Conservation (phyloP, 2,797 vertebrate species). For the Acipenser ruthenus region DNA sequence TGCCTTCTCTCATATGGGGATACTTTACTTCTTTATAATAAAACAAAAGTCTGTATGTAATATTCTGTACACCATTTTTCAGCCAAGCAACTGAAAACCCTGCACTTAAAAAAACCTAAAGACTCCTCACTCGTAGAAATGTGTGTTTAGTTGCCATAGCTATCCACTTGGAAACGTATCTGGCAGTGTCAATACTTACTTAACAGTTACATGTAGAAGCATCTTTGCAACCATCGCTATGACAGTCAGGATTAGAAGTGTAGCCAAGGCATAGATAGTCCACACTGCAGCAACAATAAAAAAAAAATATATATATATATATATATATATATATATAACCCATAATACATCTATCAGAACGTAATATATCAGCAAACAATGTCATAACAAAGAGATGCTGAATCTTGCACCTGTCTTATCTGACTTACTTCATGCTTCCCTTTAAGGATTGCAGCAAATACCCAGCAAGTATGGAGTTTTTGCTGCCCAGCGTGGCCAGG, state of each 20-base stretch:
- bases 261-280: slow-evolving; percentile 88
- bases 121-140: no score
- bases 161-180: no score
- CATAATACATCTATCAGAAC: background rate
- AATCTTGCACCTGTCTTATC: background rate
- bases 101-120: no score
- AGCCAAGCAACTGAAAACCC: no score
- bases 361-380: background rate
- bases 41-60: no score
- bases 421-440: no score
- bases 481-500: slow-evolving; percentile 7
- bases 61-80: no score
- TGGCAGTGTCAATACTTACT: slow-evolving; percentile 62
- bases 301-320: background rate
- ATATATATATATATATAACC: background rate
- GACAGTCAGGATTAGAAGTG: slow-evolving; percentile 79
- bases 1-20: no score
- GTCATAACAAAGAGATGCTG: background rate
- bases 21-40: no score
- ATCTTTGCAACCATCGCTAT: slow-evolving; percentile 85
- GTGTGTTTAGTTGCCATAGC: no score
- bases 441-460: no score
- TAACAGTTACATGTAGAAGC: slow-evolving; percentile 82
- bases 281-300: slow-evolving; percentile 61
- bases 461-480: background rate